phyloP scores from a whole-genome alignment of 2,113 vertebrate genomes.

The Anolis sagrei region DNA sequence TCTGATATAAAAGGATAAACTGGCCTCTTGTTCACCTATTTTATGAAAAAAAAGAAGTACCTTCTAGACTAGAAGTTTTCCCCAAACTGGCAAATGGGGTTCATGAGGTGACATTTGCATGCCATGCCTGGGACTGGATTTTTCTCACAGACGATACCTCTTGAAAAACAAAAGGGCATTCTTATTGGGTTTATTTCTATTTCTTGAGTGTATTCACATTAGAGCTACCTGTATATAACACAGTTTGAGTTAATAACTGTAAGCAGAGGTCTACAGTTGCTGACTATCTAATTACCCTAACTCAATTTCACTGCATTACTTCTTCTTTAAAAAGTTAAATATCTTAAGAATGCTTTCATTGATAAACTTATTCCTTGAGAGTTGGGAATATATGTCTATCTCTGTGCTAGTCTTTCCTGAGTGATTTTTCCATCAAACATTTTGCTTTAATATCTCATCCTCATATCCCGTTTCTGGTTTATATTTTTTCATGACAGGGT shows the following conservation, averaged over 20 bases:
- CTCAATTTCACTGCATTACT: background rate
- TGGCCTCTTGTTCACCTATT: background rate
- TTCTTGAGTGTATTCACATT: too few relatives aligned
- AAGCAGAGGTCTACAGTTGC: too few relatives aligned
- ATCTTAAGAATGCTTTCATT: background rate
- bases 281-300: background rate
- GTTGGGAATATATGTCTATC: background rate
- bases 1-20: background rate
- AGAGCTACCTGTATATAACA: too few relatives aligned
- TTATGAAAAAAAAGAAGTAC: background rate
- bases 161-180: background rate
- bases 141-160: background rate
- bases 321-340: background rate
- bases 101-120: background rate
- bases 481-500: too few relatives aligned
- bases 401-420: background rate
- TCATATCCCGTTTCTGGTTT: too few relatives aligned
- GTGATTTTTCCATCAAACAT: too few relatives aligned
- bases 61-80: background rate
- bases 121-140: background rate
- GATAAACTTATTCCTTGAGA: background rate
- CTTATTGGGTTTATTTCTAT: background rate
- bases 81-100: background rate
- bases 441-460: too few relatives aligned
- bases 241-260: too few relatives aligned